phyloP scores from a whole-genome alignment of 2,888 invertebrate genomes.

The Drosophila parthenogenetica region DNA sequence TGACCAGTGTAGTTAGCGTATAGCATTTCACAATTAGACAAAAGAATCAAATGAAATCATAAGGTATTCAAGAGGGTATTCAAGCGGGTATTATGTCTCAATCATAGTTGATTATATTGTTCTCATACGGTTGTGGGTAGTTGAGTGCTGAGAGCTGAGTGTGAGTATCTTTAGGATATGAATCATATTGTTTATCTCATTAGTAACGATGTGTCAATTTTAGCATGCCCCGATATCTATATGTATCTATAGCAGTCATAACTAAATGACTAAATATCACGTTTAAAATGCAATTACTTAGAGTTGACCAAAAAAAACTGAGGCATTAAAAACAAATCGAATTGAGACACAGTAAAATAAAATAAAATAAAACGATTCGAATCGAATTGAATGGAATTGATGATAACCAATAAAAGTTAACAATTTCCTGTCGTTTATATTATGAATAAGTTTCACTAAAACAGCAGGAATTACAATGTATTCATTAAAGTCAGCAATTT shows the following conservation, averaged over 20 bases:
- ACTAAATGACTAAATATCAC: conserved; percentile 46
- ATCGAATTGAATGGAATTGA: conserved; percentile 1
- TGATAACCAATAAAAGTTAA: conserved; percentile 35
- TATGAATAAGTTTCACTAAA: conserved; percentile 43
- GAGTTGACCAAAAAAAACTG: conserved; percentile 4
- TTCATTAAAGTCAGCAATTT: conserved; percentile 60
- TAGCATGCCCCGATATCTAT: conserved; percentile 38
- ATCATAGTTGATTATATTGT: conserved; percentile 38
- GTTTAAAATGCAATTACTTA: conserved; percentile 49
- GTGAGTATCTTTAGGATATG: conserved; percentile 44
- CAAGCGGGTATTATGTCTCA: conserved; percentile 24
- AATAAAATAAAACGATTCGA: not conserved
- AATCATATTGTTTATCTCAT: conserved; percentile 73
- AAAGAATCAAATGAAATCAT: conserved; percentile 22
- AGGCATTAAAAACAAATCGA: not conserved
- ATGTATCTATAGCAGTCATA: conserved; percentile 19
- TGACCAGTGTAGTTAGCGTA: not conserved
- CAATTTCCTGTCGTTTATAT: conserved; percentile 50
- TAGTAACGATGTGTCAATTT: conserved; percentile 74
- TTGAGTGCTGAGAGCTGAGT: conserved; percentile 6
- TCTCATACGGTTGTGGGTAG: conserved; percentile 4
- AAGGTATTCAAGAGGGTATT: conserved; percentile 23
- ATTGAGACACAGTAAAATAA: not conserved
- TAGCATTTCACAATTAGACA: conserved; percentile 41
- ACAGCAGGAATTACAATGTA: conserved; percentile 51